A percentile compares a stretch with the other conserved stretches of the same genome.
phyloP scores from a whole-genome alignment of 2,797 vertebrate species.

The Lepus townsendii region DNA sequence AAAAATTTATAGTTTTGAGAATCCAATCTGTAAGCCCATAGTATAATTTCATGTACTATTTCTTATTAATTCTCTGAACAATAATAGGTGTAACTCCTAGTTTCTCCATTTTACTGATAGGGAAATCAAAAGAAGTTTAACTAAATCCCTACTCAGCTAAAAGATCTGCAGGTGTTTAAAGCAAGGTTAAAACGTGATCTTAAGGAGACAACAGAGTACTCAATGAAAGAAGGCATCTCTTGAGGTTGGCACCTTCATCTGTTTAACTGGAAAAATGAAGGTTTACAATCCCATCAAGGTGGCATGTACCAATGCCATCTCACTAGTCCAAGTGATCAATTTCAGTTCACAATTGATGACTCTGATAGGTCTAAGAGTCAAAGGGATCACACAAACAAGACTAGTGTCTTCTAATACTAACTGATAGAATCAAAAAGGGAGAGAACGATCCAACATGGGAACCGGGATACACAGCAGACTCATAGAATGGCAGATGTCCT shows the following conservation, averaged over 20 bases:
- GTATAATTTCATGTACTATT: not conserved
- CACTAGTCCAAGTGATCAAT: too few relatives aligned
- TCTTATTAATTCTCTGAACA: conserved; percentile 48
- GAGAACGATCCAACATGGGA: too few relatives aligned
- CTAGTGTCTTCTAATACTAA: too few relatives aligned
- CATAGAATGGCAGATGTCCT: too few relatives aligned
- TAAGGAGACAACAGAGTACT: not conserved
- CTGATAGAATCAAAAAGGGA: too few relatives aligned
- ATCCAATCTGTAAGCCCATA: not conserved
- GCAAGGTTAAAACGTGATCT: not conserved
- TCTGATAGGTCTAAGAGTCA: too few relatives aligned
- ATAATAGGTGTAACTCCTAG: not conserved
- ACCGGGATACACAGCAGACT: too few relatives aligned
- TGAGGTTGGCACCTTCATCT: not conserved
- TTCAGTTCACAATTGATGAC: too few relatives aligned
- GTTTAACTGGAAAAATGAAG: not conserved
- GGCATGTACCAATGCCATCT: too few relatives aligned
- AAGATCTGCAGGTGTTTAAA: not conserved
- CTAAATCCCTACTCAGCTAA: not conserved
- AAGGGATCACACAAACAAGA: too few relatives aligned
- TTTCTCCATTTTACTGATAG: conserved; percentile 54
- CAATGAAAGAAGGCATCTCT: not conserved
- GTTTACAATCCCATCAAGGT: not conserved
- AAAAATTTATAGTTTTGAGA: not conserved
- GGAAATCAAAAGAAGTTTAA: conserved; percentile 39